A percentile compares a stretch with the other conserved stretches of the same genome.
phyloP scores from a whole-genome alignment of 2,113 vertebrate genomes.

The Ammodytes marinus region DNA sequence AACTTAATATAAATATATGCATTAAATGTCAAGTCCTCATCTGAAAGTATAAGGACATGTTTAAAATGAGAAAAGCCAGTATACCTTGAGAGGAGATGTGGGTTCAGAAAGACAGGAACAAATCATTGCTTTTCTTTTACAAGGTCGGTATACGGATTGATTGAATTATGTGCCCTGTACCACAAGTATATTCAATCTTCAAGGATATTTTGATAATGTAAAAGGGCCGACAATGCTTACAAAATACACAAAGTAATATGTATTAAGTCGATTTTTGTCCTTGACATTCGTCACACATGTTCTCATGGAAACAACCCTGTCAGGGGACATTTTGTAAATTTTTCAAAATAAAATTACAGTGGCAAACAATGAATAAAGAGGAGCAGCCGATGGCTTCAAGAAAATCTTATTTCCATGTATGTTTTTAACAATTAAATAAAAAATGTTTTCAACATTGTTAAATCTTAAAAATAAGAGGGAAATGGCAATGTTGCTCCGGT shows the following conservation, averaged over 20 bases:
- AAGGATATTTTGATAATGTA: too few species aligned
- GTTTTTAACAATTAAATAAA: slow-evolving; percentile 1
- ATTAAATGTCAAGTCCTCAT: neutral
- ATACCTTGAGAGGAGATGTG: neutral
- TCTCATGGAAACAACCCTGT: neutral
- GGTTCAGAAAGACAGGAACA: neutral
- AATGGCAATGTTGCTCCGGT: neutral
- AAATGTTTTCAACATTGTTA: neutral
- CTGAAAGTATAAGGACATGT: neutral
- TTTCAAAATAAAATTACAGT: too few species aligned
- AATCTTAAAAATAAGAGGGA: neutral
- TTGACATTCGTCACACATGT: too few species aligned
- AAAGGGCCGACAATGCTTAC: too few species aligned
- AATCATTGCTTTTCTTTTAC: neutral
- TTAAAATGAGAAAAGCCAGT: neutral
- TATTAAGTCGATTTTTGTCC: too few species aligned
- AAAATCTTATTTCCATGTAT: slow-evolving; percentile 10
- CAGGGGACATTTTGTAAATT: neutral
- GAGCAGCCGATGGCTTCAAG: slow-evolving; percentile 36
- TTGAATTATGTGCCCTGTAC: neutral
- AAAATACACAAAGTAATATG: neutral
- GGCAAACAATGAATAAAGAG: slow-evolving; percentile 19
- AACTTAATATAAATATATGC: too few species aligned
- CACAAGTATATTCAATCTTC: neutral
- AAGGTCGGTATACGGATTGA: neutral